Evolutionary conservation across 2,888 invertebrate species (phyloP), one percentile per base, ranked within the genome.

Genomic region (Panzeria rudis): DNA sequence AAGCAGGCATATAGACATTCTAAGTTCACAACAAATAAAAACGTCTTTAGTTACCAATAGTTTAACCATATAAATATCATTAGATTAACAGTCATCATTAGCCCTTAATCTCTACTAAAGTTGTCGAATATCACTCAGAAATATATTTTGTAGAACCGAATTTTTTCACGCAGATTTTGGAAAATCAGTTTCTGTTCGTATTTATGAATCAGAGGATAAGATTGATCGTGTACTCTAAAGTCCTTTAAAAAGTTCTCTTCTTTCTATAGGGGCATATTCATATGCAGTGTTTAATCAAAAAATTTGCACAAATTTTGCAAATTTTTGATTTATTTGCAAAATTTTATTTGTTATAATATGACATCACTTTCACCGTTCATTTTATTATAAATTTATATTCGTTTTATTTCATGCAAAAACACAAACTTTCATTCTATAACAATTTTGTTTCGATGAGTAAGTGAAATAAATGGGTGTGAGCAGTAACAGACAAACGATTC

Each of bases 321-420:
- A 44, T n/a, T 44, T 44, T 4, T 0, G 1, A 15, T 44, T 44
- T 44, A 29, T n/a, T 15, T 44, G 15, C 11, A 29, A 54, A 29
- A 54, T 25, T 15, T 29, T 54, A 11, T 25, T 50, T 50, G 11
- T n/a, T 20, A 17, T 9, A 50, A 9, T 8, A 29, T 54, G 25
- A 54, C 25, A 29, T 54, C 25, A 52, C 50, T 52, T 52, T 52
- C 50, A 23, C 50, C 47, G 15, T n/a, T 54, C 3, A 25, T 54
- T 54, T 25, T 23, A 5, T 4, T 52, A 52, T 23, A 15, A 25
- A 25, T 29, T 54, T 54, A 54, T 2, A 25, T 29, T 25, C 15
- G 15, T 54, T 25, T 13, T 25, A 1, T 52, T 52, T 52, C 11
- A 52, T 20, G 47, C 17, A 25, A 54, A 54, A 23, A 54, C 20